These are phyloP conservation scores for Oceanodroma leucorhoa DNA, from an alignment of 2,797 vertebrate species.

Conservation along the genomic window DNA sequence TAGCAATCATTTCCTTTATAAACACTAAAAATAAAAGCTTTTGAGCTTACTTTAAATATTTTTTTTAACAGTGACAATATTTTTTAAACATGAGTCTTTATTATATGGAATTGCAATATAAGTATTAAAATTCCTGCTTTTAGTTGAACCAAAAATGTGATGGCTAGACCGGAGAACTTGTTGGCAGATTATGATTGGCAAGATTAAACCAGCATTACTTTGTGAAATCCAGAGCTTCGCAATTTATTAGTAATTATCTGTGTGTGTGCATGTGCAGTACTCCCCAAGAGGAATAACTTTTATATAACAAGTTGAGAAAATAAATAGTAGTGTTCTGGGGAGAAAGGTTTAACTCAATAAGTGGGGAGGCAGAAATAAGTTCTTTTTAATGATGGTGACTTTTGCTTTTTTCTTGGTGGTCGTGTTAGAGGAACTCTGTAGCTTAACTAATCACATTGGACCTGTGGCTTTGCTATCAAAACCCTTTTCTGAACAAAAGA, in stretches of 20 bases:
- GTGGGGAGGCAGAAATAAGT: not conserved
- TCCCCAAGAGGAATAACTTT: not conserved
- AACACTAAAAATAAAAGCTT: constrained; percentile 44
- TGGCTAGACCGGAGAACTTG: not conserved
- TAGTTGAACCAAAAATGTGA: not conserved
- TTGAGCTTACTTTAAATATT: constrained; percentile 14
- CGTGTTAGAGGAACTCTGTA: not conserved
- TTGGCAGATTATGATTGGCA: not conserved
- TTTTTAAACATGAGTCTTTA: constrained; percentile 51
- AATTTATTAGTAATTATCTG: not conserved
- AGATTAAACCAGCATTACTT: constrained; percentile 16
- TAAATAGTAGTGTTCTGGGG: not conserved
- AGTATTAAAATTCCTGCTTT: constrained; percentile 21
- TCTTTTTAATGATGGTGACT: not conserved
- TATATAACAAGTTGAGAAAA: not conserved
- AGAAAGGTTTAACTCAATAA: not conserved
- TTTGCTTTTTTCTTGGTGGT: not conserved
- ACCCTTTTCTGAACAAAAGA: not conserved
- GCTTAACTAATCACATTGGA: not conserved
- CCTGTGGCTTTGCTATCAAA: not conserved
- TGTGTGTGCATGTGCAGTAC: not conserved
- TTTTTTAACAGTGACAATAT: constrained; percentile 26
- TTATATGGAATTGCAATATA: constrained; percentile 19
- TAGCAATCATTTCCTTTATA: constrained; percentile 6
- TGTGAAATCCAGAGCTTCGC: not conserved